Evolutionary conservation across 2,888 invertebrate genomes (phyloP).

Genomic region (Acanthosepion esculentum): DNA sequence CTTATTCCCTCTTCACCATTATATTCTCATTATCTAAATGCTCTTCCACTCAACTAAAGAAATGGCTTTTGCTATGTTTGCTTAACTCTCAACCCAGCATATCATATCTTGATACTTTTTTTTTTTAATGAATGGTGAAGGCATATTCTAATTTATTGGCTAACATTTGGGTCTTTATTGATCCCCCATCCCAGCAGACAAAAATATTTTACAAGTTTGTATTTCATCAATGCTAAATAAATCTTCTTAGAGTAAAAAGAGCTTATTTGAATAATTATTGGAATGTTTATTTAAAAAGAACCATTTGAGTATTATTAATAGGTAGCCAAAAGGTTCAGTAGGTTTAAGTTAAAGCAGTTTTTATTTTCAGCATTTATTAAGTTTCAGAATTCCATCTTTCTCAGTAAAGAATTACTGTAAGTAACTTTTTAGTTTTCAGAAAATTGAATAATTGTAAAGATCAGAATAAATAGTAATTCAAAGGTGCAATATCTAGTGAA

Average conservation of each 20-base stretch:
- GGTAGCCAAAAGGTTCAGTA: too few species aligned
- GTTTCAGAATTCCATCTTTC: too few species aligned
- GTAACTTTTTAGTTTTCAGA: too few species aligned
- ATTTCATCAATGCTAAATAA: neutral
- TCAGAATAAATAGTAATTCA: too few species aligned
- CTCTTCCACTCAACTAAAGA: conserved; percentile 24
- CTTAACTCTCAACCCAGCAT: neutral
- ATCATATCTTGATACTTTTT: neutral
- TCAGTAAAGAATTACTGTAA: too few species aligned
- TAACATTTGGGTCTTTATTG: neutral
- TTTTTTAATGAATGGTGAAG: neutral
- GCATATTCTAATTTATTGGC: neutral
- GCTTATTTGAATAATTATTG: too few species aligned
- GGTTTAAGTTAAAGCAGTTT: too few species aligned
- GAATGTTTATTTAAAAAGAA: too few species aligned
- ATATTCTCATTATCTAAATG: neutral
- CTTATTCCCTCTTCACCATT: conserved; percentile 35
- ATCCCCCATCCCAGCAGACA: neutral
- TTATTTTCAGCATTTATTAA: too few species aligned
- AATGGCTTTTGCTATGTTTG: neutral
- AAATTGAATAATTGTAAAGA: too few species aligned
- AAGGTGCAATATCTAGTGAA: too few species aligned
- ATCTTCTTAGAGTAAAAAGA: neutral
- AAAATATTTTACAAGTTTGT: neutral
- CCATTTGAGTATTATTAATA: too few species aligned